Evolutionary conservation across 2,113 vertebrate genomes (phyloP).

Genomic region (Cyphotilapia sp.): DNA sequence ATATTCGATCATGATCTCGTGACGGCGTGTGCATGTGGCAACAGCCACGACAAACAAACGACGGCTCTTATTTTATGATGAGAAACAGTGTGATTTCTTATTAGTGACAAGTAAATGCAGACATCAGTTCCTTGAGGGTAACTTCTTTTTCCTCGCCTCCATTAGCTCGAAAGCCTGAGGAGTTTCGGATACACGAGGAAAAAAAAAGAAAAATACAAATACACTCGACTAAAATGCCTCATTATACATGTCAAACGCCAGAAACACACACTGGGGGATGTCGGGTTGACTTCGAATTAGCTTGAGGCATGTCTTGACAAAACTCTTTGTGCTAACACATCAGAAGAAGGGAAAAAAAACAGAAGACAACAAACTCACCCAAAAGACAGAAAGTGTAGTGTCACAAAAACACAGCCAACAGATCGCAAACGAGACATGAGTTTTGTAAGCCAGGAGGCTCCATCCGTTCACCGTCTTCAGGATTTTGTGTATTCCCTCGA

Average conservation of each 20-base stretch:
- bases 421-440: not conserved
- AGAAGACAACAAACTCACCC: slow-evolving; percentile 26
- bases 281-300: not conserved
- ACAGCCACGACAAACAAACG: not conserved
- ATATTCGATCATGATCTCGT: not conserved
- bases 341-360: not conserved
- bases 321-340: not conserved
- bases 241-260: slow-evolving; percentile 8
- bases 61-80: not conserved
- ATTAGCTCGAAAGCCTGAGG: not conserved
- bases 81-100: not conserved
- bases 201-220: not conserved
- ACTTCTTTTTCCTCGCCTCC: not conserved
- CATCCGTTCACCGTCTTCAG: not conserved
- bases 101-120: not conserved
- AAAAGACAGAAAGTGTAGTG: not conserved
- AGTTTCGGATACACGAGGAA: rapidly evolving
- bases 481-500: not conserved
- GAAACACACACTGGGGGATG: not conserved
- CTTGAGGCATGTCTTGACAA: not conserved
- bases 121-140: not conserved
- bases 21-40: not conserved
- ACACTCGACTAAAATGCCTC: not conserved
- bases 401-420: not conserved
- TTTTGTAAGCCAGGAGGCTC: not conserved